phyloP scores from a whole-genome alignment of 2,888 invertebrate genomes.

The Rotaria magnacalcarata region DNA sequence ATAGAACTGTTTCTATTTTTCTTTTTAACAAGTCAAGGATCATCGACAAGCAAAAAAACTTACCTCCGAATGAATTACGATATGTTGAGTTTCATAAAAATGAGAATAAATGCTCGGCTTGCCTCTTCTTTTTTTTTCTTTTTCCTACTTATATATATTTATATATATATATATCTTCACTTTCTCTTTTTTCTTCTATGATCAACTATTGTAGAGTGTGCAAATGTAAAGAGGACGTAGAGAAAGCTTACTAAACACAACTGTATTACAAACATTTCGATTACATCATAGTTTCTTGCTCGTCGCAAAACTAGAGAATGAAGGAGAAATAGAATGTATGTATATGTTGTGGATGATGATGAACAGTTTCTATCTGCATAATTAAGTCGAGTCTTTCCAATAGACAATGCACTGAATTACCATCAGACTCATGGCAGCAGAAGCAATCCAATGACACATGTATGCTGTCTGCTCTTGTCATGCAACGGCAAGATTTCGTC shows the following conservation, averaged over 20 bases:
- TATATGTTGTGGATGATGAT: background rate
- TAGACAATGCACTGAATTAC: background rate
- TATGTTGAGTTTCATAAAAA: background rate
- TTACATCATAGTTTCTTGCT: background rate
- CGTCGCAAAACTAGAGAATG: background rate
- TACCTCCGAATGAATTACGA: background rate
- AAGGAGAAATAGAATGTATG: background rate
- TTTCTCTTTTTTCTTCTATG: background rate
- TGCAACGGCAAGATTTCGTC: background rate
- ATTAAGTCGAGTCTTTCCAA: background rate
- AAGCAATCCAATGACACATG: constrained; percentile 15
- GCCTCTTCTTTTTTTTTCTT: background rate
- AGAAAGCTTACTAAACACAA: constrained; percentile 18
- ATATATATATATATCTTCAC: background rate
- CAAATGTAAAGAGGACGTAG: background rate
- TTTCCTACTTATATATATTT: background rate
- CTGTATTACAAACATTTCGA: background rate
- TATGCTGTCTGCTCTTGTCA: background rate
- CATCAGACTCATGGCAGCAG: background rate
- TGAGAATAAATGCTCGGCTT: background rate
- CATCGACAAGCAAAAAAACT: background rate
- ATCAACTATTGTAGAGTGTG: background rate
- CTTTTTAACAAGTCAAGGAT: background rate
- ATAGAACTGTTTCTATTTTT: background rate
- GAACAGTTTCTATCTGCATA: constrained; percentile 21